Conservation (phyloP, 37 sponge, comb jelly and placozoan genomes). For the Agelas oroides region DNA sequence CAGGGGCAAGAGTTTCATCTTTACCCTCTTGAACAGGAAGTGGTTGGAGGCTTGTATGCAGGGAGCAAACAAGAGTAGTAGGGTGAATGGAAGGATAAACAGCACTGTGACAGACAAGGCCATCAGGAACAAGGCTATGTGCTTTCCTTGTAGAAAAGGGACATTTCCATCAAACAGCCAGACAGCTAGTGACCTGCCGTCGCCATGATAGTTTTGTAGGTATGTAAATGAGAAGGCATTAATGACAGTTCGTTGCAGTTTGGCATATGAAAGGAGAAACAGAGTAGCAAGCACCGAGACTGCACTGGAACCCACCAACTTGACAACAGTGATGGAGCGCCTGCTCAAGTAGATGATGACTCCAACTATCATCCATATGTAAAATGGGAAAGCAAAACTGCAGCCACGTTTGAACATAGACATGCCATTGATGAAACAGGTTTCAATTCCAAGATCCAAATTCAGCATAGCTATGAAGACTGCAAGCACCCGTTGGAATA, state of each 20-base stretch:
- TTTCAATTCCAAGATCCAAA: slow-evolving; percentile 35
- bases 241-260: slow-evolving; percentile 10
- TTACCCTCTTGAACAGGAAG: not conserved
- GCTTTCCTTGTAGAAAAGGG: no score
- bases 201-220: not conserved
- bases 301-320: not conserved
- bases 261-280: slow-evolving; percentile 25
- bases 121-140: no score
- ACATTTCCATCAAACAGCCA: no score
- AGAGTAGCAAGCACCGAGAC: no score
- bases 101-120: not conserved
- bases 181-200: no score
- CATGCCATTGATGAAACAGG: no score
- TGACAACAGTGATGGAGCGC: not conserved
- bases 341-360: not conserved
- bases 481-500: not conserved
- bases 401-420: no score
- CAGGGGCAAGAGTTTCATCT: no score
- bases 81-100: slow-evolving; percentile 15
- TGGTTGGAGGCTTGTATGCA: no score
- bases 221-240: not conserved
- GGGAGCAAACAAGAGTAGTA: slow-evolving; percentile 11
- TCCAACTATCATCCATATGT: no score
- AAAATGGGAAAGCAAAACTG: no score
- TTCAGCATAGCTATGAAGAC: slow-evolving; percentile 27